Percentiles rank a stretch among this genome's conserved stretches.
Conservation (phyloP, 2,113 vertebrate genomes). For the Seriola rivoliana region DNA sequence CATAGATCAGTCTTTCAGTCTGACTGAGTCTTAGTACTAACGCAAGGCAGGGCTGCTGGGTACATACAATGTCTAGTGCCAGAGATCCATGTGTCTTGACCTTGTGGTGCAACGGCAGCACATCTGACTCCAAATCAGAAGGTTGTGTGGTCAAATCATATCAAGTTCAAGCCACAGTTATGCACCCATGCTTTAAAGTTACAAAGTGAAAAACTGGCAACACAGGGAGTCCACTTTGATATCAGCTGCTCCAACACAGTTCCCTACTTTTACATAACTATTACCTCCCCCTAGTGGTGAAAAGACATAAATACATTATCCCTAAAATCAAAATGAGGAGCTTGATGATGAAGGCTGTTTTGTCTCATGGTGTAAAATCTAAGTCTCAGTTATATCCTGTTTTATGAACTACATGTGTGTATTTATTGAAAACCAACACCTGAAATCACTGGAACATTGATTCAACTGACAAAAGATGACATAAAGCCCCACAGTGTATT, state of each 20-base stretch:
- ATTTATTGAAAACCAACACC: not conserved
- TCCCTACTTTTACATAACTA: not conserved
- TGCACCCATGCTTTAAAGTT: too few relatives aligned
- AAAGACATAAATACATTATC: not conserved
- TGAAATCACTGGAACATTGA: too few relatives aligned
- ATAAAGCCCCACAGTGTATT: not conserved
- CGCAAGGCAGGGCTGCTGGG: not conserved
- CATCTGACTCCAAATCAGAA: constrained; percentile 12
- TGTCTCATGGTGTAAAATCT: too few relatives aligned
- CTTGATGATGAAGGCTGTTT: not conserved
- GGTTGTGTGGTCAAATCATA: not conserved
- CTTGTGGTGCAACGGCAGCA: not conserved
- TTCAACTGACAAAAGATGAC: not conserved
- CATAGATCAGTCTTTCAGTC: not conserved
- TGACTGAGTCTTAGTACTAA: not conserved
- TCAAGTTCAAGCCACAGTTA: not conserved
- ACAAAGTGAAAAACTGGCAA: not conserved
- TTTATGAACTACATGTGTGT: not conserved
- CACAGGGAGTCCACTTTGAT: not conserved
- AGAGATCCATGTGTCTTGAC: not conserved
- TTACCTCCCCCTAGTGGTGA: constrained; percentile 39
- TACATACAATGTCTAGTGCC: not conserved
- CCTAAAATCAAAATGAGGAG: too few relatives aligned
- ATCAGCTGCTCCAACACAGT: not conserved
- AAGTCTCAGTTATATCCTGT: not conserved